Evolutionary conservation across 2,888 invertebrate species (phyloP).

Genomic region (Erebia ligea): DNA sequence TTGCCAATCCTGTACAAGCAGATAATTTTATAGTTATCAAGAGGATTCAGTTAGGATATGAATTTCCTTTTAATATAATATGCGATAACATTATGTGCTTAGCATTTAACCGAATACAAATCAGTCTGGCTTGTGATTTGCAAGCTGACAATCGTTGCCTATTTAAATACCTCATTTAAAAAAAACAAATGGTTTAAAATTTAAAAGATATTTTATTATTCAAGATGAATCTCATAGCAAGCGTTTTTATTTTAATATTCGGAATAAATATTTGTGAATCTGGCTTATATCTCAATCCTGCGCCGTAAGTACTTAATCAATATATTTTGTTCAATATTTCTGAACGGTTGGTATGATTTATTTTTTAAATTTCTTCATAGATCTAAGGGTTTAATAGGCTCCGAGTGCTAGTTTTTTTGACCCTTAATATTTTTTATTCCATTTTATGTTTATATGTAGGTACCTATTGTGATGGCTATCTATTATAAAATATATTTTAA

Average conservation of each 20-base stretch:
- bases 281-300: conserved; percentile 57
- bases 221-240: conserved; percentile 57
- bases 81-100: conserved; percentile 51
- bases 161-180: conserved; percentile 40
- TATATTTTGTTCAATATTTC: background rate
- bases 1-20: conserved; percentile 44
- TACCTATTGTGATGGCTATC: too few species aligned
- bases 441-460: too few species aligned
- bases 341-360: background rate
- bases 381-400: too few species aligned
- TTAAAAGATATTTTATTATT: conserved; percentile 17
- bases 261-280: conserved; percentile 57
- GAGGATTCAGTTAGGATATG: conserved; percentile 53
- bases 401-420: too few species aligned
- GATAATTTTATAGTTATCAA: conserved; percentile 52
- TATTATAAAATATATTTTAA: too few species aligned
- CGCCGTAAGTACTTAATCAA: conserved; percentile 41
- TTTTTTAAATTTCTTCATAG: background rate
- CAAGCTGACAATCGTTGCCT: conserved; percentile 53
- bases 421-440: too few species aligned
- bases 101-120: conserved; percentile 47
- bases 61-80: conserved; percentile 60
- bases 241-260: conserved; percentile 57
- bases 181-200: conserved; percentile 47
- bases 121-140: conserved; percentile 63